Base-by-base conservation (phyloP, 2,113 vertebrate species). In the Toxotes jaculatrix region DNA sequence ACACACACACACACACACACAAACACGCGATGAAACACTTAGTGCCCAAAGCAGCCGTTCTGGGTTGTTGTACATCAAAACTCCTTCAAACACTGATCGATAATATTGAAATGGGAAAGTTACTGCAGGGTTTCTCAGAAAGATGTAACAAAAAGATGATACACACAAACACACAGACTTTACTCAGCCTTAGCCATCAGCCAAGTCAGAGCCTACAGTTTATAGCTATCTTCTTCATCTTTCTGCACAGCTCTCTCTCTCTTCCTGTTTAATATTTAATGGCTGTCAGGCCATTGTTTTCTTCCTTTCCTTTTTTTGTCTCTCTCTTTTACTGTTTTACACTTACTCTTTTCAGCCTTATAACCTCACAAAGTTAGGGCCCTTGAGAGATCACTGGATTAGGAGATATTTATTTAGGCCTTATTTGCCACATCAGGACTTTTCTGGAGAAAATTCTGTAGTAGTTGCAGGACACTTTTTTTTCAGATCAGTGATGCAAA, bases 241-340 rank as follows among this genome's bases (percentile, higher is more conserved):
- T 53, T 70, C 77, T 63, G 23, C 61, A 43, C 16, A 51, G 45
- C 56, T 61, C 5, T 57, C 40, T 11, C 27, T 59, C 32, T 10
- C 19, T 32, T 62, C 8, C 53, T 51, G 61, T 19, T 85, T 21
- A 83, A 87, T 79, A 79, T 85, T 74, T 82, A 85, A 82, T 88
- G 65, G 21, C 62, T 69, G 77, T 82, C 69, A 43, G 75, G 36
- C n/a, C 42, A 56, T 68, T 77, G 72, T 83, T 40, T 79, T 78
- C 59, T 59, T 66, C 12, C 49, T 65, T 72, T 42, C 9, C 43
- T 1, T 45, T 49, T 21, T 69, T 63, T 40, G 13, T 56, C 27
- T 27, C 27, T 27, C 27, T 62, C 6, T 38, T 32, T 60, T 27
- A 53, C 74, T 38, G 13, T 51, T 84, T 40, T 73, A 34, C 16